Base-by-base conservation (phyloP, 2,797 vertebrate genomes). In the Crypturellus tataupa region DNA sequence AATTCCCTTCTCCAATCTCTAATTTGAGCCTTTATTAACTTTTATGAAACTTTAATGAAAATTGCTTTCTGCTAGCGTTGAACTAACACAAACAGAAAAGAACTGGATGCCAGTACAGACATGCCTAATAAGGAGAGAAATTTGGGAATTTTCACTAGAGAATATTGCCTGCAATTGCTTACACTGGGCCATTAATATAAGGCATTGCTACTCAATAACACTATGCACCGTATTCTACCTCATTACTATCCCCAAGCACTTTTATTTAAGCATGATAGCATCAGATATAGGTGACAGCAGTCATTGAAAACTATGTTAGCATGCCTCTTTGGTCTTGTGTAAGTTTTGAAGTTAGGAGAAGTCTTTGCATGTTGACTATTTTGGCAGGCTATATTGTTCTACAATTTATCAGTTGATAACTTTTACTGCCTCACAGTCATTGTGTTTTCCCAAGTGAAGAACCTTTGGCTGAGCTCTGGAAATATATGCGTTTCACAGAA, bases 401-500 rank as follows among this genome's bases (percentile, higher is more conserved):
- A 92, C 82, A 95, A 3, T 96, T 96, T 97, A 95, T 94, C 96
- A 90, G 83, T 75, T 96, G 95, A 84, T 97, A 97, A 95, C 83
- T 96, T 97, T 96, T 80, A 69, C 81, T 94, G 78, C 95, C 92
- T 94, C 87, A 77, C 80, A 97, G 93, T 96, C 90, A 84, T 80
- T 95, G 90, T 96, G 80, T 97, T 97, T 97, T 97, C 94, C 96
- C 95, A 97, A 95, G 94, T 87, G 92, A 97, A 97, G 96, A 97
- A 96, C 89, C 85, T 96, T 97, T 94, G 95, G 76, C 93, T 95
- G 86, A 95, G 87, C 81, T 90, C 78, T 96, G 84, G 85, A 97
- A 97, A 95, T 94, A 84, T 49, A 93, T 92, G 93, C 37, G 1
- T 93, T 85, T 94, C 85, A 93, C 76, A 91, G 91, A 97, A 97